Conservation (phyloP, 2,888 invertebrate genomes). For the Drosophila emarginata region DNA sequence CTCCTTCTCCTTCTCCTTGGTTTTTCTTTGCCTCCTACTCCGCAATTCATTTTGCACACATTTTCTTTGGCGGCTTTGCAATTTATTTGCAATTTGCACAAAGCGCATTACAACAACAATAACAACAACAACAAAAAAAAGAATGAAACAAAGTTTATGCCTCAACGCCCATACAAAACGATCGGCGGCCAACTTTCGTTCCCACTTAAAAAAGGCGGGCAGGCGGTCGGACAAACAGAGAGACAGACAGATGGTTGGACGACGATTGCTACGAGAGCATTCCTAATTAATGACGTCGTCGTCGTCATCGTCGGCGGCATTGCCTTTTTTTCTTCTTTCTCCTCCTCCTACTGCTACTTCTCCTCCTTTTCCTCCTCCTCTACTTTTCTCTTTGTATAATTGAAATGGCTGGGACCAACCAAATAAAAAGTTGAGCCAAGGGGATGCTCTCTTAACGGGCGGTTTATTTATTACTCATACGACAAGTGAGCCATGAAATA, state of each 20-base stretch:
- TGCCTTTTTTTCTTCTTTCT: conserved; percentile 5
- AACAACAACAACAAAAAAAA: conserved; percentile 15
- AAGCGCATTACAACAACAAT: conserved; percentile 55
- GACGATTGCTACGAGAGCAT: conserved; percentile 63
- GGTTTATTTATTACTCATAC: conserved; percentile 65
- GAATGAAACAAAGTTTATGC: conserved; percentile 51
- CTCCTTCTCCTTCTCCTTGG: not conserved
- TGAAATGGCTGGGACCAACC: conserved; percentile 52
- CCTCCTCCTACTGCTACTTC: too few species aligned
- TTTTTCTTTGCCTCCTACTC: not conserved
- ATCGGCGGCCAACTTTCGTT: conserved; percentile 41
- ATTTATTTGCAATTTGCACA: conserved; percentile 73
- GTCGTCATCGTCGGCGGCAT: conserved; percentile 26
- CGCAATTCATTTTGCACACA: conserved; percentile 34
- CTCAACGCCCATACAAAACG: conserved; percentile 69
- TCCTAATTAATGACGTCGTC: conserved; percentile 72
- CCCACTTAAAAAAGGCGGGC: not conserved
- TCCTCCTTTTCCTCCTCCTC: too few species aligned
- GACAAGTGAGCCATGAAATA: conserved; percentile 45
- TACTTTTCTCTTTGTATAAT: conserved; percentile 44
- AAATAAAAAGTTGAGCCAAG: conserved; percentile 24
- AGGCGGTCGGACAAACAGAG: not conserved
- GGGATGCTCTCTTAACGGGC: conserved; percentile 41
- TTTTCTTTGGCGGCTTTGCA: conserved; percentile 52
- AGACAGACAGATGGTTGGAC: conserved; percentile 54